Base-by-base conservation (phyloP, 2,888 invertebrate species). In the Agrypnus murinus region DNA sequence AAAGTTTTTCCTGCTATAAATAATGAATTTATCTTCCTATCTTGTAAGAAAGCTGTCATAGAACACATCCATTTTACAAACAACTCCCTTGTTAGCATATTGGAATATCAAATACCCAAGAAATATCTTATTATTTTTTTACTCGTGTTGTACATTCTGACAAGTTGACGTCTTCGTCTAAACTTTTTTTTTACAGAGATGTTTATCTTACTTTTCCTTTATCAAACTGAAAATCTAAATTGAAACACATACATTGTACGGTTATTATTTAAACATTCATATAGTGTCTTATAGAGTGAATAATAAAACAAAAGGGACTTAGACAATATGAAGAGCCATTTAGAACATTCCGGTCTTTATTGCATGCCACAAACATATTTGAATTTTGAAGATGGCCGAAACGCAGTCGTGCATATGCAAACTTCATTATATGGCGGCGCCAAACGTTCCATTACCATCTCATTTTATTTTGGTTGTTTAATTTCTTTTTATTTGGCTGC, bases 1-100 rank as follows among this genome's bases (percentile, higher is more conserved):
- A n/a, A 62, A 67, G 45, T 38, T 55, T 58, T 25, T 67, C 48
- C 67, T 63, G 74, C 78, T 75, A 78, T 81, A 81, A 81, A 81
- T 81, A 81, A 81, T 81, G 80, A 80, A 80, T 80, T 79, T 76
- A 77, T 79, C 79, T 79, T 77, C 74, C 72, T 77, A 76, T 76
- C 74, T 75, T 71, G 72, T 71, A 74, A 74, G 5, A 25, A 74
- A 74, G 58, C 74, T 75, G 80, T 79, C 79, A 25, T 25, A 75
- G 77, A 75, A 74, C 76, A 77, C 72, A 77, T 69, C 75, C 77
- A 77, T 77, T 77, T 75, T 75, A 76, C 77, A 78, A 78, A 78
- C 77, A 71, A 69, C 38, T 60, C 45, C 32, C 73, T 71, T 71
- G 76, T 79, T 77, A 78, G 74, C 77, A 79, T 79, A 74, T 79